These are phyloP conservation scores for Ceyx melanurus DNA, from an alignment of 2,113 vertebrate genomes.

Conservation along the genomic window DNA sequence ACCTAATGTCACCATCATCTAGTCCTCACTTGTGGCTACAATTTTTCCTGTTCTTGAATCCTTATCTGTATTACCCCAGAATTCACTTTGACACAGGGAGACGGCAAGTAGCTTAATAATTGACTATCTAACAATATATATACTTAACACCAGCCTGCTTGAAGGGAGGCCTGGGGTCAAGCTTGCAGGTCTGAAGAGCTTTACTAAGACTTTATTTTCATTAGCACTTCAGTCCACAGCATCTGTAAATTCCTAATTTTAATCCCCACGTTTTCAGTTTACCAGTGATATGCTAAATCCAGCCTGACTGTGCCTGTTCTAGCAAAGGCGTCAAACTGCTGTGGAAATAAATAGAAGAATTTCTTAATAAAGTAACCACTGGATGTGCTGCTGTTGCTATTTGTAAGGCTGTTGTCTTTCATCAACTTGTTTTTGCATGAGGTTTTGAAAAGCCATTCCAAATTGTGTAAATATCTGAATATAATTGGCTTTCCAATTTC, in stretches of 20 bases:
- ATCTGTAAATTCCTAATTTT: background rate
- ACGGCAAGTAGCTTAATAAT: background rate
- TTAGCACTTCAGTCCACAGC: background rate
- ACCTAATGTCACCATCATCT: background rate
- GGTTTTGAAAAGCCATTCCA: constrained; percentile 58
- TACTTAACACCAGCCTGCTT: background rate
- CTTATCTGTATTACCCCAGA: background rate
- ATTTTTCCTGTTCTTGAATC: constrained; percentile 22
- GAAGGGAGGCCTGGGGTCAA: background rate
- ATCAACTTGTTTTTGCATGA: constrained; percentile 2
- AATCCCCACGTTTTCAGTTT: background rate
- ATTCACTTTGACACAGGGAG: background rate
- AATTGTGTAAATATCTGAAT: constrained; percentile 67
- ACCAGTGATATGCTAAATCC: background rate
- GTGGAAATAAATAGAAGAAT: constrained; percentile 1
- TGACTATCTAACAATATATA: background rate
- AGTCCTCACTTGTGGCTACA: background rate
- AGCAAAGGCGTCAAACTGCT: background rate
- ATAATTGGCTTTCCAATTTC: constrained; percentile 70
- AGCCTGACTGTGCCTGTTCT: background rate
- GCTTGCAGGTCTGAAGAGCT: background rate
- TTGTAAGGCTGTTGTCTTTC: constrained; percentile 50
- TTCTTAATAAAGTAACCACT: background rate
- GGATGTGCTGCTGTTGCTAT: background rate
- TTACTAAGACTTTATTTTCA: background rate